Percentiles rank a stretch among this genome's conserved stretches.
Conservation (phyloP, 2,797 vertebrate species). For the Merluccius polli region DNA sequence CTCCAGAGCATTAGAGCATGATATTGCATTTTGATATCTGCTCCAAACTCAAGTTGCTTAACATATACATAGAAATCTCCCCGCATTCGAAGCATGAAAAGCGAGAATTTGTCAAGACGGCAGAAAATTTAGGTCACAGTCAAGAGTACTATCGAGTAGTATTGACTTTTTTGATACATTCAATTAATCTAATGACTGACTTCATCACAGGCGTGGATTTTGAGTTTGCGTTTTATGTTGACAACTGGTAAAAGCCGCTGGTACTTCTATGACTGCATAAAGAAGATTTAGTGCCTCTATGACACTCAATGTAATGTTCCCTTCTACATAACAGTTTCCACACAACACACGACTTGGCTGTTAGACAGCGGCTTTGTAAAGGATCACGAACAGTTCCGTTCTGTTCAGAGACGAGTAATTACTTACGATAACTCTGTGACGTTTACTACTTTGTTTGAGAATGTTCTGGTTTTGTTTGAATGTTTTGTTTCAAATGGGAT, state of each 20-base stretch:
- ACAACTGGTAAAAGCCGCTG: neutral
- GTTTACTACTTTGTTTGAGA: neutral
- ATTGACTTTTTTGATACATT: neutral
- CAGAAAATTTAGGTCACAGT: neutral
- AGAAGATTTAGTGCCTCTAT: neutral
- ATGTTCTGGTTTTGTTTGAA: neutral
- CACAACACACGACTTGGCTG: neutral
- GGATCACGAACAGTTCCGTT: neutral
- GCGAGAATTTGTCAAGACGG: neutral
- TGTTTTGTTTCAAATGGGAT: neutral
- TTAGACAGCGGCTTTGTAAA: neutral
- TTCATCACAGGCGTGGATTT: neutral
- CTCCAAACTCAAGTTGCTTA: constrained; percentile 57
- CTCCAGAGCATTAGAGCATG: constrained; percentile 40
- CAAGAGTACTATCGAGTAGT: neutral
- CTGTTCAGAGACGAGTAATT: neutral
- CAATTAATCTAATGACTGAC: neutral
- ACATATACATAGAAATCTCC: neutral
- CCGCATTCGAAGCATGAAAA: neutral
- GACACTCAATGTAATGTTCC: neutral
- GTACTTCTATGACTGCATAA: neutral
- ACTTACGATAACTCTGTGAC: neutral
- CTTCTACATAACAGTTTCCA: neutral
- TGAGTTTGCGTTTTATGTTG: neutral
- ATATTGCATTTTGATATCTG: constrained; percentile 51